A percentile compares a stretch with the other conserved stretches of the same genome.
These are phyloP conservation scores for Agapostemon virescens DNA, from an alignment of 2,888 invertebrate species.

Conservation along the genomic window DNA sequence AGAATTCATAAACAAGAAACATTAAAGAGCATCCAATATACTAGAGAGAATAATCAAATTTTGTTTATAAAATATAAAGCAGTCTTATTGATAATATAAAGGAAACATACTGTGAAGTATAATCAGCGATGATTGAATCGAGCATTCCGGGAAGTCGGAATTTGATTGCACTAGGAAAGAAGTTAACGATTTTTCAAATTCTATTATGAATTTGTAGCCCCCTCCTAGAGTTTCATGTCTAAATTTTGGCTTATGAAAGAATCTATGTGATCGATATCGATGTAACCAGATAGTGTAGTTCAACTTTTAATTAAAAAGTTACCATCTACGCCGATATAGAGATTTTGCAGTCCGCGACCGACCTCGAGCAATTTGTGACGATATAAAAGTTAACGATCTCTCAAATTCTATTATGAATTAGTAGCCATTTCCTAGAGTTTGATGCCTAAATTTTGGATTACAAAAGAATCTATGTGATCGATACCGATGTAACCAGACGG, in stretches of 20 bases:
- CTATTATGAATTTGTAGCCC: not conserved
- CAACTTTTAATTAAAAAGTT: constrained; percentile 70
- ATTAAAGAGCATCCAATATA: too few species aligned
- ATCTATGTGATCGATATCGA: not conserved
- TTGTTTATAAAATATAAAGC: too few species aligned
- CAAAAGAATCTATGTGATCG: not conserved
- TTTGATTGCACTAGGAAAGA: too few species aligned
- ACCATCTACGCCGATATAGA: constrained; percentile 45
- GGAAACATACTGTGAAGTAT: too few species aligned
- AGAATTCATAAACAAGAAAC: too few species aligned
- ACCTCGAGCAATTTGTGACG: constrained; percentile 63
- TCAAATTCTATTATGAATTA: too few species aligned
- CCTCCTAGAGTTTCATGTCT: not conserved
- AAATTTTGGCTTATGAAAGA: not conserved
- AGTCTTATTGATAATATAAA: too few species aligned
- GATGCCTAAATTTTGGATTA: not conserved
- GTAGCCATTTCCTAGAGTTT: too few species aligned
- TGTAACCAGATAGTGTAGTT: constrained; percentile 23
- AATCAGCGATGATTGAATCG: too few species aligned
- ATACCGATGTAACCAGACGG: not conserved
- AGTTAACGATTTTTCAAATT: too few species aligned
- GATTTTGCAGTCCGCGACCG: constrained; percentile 16
- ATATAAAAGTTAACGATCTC: constrained; percentile 68
- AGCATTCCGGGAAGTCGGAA: too few species aligned
- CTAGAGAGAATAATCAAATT: too few species aligned